These are phyloP conservation scores for Philereme transversata DNA, from an alignment of 2,888 invertebrate species.

Conservation along the genomic window DNA sequence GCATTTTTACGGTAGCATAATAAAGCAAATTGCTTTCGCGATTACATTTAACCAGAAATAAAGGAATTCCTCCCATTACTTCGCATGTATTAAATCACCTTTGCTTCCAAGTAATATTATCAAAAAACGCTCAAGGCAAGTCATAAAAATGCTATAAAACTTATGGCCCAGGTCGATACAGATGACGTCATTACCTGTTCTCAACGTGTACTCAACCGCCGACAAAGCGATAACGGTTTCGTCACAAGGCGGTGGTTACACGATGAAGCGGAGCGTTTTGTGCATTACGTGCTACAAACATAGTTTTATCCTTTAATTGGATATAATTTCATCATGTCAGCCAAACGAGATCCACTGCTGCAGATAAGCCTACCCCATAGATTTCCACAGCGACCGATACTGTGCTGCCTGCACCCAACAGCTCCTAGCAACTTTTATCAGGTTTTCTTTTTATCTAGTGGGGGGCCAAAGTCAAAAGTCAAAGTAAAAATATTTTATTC, in stretches of 20 bases:
- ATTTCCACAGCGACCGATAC: too few relatives aligned
- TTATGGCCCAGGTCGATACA: slow-evolving; percentile 43
- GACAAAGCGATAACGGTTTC: slow-evolving; percentile 41
- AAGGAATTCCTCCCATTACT: slow-evolving; percentile 31
- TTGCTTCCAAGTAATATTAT: slow-evolving; percentile 44
- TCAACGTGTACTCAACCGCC: slow-evolving; percentile 47
- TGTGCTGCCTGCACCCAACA: too few relatives aligned
- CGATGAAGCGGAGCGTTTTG: background rate
- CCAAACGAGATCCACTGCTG: too few relatives aligned
- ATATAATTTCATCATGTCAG: too few relatives aligned
- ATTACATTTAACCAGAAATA: slow-evolving; percentile 26
- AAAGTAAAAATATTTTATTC: too few relatives aligned
- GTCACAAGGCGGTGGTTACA: slow-evolving; percentile 10
- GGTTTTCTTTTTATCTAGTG: too few relatives aligned
- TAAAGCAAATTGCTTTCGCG: slow-evolving; percentile 23
- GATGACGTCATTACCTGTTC: slow-evolving; percentile 54
- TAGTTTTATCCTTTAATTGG: too few relatives aligned
- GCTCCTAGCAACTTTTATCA: too few relatives aligned
- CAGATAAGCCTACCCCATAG: too few relatives aligned
- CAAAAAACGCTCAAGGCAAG: slow-evolving; percentile 38
- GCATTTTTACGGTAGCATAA: slow-evolving; percentile 18
- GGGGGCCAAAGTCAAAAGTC: too few relatives aligned
- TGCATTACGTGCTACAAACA: background rate
- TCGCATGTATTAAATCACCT: slow-evolving; percentile 43
- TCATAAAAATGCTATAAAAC: slow-evolving; percentile 51